phyloP scores from a whole-genome alignment of 2,888 invertebrate genomes.

The Lacanobia oleracea region DNA sequence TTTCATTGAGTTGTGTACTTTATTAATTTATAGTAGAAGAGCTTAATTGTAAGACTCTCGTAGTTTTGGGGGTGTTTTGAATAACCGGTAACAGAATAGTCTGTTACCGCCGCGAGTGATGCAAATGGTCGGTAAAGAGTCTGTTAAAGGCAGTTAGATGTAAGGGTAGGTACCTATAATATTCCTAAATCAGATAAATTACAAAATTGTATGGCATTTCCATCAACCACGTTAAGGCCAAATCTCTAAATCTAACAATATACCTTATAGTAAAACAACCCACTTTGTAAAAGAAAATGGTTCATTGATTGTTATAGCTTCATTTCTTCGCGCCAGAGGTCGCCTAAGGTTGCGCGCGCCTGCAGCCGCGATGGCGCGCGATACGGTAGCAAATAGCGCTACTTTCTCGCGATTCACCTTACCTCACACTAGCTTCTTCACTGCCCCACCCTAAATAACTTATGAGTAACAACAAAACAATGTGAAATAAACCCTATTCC shows the following conservation, averaged over 20 bases:
- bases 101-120: too few species aligned
- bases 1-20: constrained; percentile 53
- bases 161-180: too few species aligned
- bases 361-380: constrained; percentile 86
- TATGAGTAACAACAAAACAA: constrained; percentile 50
- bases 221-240: not conserved
- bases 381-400: constrained; percentile 90
- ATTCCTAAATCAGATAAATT: not conserved
- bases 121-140: too few species aligned
- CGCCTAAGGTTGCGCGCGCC: constrained; percentile 73
- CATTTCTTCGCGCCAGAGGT: constrained; percentile 42
- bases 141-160: too few species aligned
- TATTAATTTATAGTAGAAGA: too few species aligned
- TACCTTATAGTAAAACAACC: not conserved
- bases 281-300: constrained; percentile 6
- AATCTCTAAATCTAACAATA: not conserved
- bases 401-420: constrained; percentile 88
- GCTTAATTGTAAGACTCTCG: too few species aligned
- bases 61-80: too few species aligned
- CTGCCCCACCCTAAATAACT: constrained; percentile 53
- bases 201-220: too few species aligned
- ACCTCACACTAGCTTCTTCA: constrained; percentile 85
- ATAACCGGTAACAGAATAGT: too few species aligned
- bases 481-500: constrained; percentile 64
- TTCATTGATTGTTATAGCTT: constrained; percentile 44